Evolutionary conservation across 2,797 vertebrate species (phyloP).

Genomic region (Onychomys torridus): DNA sequence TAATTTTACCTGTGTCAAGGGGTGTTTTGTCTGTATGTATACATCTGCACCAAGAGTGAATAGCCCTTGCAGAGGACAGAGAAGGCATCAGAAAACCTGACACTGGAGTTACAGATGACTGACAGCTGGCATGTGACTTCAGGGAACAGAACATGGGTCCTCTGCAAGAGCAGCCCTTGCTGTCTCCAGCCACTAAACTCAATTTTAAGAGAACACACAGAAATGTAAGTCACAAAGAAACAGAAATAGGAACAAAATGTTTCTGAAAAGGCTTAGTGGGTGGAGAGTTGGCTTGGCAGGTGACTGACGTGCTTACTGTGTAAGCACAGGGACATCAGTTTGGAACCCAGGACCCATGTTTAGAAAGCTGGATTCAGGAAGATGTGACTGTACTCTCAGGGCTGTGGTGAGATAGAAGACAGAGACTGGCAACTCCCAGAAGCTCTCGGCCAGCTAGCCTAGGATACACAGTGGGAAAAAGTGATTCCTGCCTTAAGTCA

Average conservation of each 20-base stretch:
- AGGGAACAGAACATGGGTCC: neutral
- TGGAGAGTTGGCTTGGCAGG: neutral
- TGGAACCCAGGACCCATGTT: neutral
- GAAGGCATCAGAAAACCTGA: neutral
- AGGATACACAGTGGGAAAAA: neutral
- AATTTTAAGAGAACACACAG: neutral
- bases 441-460: neutral
- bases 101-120: neutral
- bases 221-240: neutral
- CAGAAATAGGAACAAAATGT: neutral
- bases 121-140: no score
- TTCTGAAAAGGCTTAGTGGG: neutral
- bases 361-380: neutral
- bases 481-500: neutral
- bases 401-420: neutral
- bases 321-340: neutral
- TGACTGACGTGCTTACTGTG: neutral
- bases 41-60: neutral
- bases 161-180: neutral
- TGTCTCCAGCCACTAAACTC: neutral
- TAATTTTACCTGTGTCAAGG: neutral
- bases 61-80: no score
- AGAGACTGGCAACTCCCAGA: neutral
- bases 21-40: no score
- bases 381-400: neutral